Evolutionary conservation across 2,888 invertebrate species (phyloP).

Genomic region (Diarsia brunnea): DNA sequence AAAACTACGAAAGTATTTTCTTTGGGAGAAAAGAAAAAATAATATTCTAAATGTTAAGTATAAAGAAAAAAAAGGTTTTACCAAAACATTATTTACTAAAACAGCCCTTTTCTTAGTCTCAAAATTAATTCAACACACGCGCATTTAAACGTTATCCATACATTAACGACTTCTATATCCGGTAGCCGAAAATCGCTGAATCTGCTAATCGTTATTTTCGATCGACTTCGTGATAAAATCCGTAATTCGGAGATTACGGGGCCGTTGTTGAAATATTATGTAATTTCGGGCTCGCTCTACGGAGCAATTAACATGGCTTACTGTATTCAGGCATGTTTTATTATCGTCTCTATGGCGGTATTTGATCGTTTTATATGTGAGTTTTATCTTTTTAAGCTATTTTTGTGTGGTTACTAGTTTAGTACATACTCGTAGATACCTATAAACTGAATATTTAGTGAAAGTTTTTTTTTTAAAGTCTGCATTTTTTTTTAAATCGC

Average conservation of each 20-base stretch:
- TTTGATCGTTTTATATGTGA: constrained; percentile 39
- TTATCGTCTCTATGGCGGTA: constrained; percentile 29
- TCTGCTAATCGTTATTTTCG: constrained; percentile 57
- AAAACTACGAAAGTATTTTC: neutral
- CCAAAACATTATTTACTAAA: neutral
- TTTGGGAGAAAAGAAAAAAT: neutral
- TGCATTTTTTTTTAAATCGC: neutral
- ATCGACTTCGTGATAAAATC: constrained; percentile 78
- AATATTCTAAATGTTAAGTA: neutral
- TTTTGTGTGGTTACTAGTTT: neutral
- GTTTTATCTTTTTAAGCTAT: constrained; percentile 12
- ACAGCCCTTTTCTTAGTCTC: constrained; percentile 1
- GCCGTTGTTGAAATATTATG: constrained; percentile 66
- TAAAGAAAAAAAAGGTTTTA: neutral
- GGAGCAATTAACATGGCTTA: constrained; percentile 65
- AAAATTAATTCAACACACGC: constrained; percentile 22
- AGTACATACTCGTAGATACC: too few species aligned
- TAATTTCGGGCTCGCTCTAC: constrained; percentile 66
- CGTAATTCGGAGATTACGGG: constrained; percentile 71
- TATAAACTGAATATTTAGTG: neutral
- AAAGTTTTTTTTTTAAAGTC: neutral
- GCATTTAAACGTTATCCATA: constrained; percentile 22
- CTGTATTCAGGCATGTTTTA: constrained; percentile 56
- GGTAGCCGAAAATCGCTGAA: constrained; percentile 39
- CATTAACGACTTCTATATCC: constrained; percentile 42